Percentiles rank a stretch among this genome's conserved stretches.
phyloP scores from a whole-genome alignment of 2,797 vertebrate genomes.

The Urocyon cinereoargenteus region DNA sequence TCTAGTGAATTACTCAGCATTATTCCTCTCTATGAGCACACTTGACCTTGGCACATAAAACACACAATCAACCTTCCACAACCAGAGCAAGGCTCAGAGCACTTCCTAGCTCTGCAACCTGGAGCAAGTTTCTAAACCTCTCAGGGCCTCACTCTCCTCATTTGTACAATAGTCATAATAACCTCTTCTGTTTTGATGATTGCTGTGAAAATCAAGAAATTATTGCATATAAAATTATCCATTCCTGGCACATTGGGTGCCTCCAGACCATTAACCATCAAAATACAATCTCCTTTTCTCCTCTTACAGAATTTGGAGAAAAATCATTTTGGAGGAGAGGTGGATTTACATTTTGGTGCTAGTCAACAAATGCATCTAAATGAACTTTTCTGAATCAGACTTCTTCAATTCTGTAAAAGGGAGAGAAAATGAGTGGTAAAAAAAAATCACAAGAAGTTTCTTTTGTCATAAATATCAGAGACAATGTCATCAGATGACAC shows the following conservation, averaged over 20 bases:
- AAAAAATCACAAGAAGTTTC: not conserved
- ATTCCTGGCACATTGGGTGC: not conserved
- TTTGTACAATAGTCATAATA: not conserved
- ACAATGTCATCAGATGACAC: not conserved
- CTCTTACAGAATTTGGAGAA: not conserved
- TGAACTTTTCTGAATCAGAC: not conserved
- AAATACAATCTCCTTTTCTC: not conserved
- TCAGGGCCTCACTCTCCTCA: not conserved
- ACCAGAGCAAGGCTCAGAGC: fast-evolving
- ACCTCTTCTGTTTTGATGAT: not conserved
- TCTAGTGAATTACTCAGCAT: not conserved
- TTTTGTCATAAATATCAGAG: conserved; percentile 61
- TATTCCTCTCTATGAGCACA: not conserved
- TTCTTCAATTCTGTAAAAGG: not conserved
- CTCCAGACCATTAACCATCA: not conserved
- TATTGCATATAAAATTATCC: not conserved
- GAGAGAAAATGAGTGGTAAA: conserved; percentile 40
- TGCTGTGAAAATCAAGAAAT: not conserved
- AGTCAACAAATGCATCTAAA: not conserved
- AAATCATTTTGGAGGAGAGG: not conserved
- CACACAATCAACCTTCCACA: fast-evolving
- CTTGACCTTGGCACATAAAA: not conserved
- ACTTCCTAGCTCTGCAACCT: not conserved
- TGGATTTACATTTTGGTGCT: not conserved
- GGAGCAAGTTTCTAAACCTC: not conserved